Conservation (phyloP, 2,888 invertebrate genomes). For the Neoscelio sp. region DNA sequence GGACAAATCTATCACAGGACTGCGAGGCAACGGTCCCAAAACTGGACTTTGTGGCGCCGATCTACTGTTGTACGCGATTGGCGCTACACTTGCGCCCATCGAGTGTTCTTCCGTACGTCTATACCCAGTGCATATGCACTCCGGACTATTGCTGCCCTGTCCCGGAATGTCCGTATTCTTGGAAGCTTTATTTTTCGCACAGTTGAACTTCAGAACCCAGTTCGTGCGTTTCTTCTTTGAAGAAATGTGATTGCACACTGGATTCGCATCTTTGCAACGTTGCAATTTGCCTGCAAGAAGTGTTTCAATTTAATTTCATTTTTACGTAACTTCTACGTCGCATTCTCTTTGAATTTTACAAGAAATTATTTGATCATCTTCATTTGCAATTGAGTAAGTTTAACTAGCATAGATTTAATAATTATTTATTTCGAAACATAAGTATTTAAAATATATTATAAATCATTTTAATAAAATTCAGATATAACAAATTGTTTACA, state of each 20-base stretch:
- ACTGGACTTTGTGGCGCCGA: slow-evolving; percentile 81
- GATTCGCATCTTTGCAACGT: slow-evolving; percentile 79
- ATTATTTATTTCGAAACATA: too few relatives aligned
- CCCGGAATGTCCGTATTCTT: slow-evolving; percentile 82
- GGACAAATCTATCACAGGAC: slow-evolving; percentile 84
- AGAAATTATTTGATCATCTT: too few relatives aligned
- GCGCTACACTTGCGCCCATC: slow-evolving; percentile 81
- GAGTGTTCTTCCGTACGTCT: slow-evolving; percentile 85
- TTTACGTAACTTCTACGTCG: too few relatives aligned
- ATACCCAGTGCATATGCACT: slow-evolving; percentile 88
- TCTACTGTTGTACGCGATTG: slow-evolving; percentile 77
- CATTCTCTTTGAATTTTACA: too few relatives aligned
- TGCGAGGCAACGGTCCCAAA: slow-evolving; percentile 79
- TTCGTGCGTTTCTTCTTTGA: slow-evolving; percentile 81
- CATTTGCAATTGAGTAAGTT: too few relatives aligned
- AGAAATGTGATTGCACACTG: slow-evolving; percentile 80
- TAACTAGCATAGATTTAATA: too few relatives aligned
- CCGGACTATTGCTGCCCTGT: slow-evolving; percentile 81
- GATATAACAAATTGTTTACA: too few relatives aligned
- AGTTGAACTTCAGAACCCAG: slow-evolving; percentile 82
- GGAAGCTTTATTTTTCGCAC: slow-evolving; percentile 81
- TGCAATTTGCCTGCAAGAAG: slow-evolving; percentile 76
- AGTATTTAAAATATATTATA: too few relatives aligned
- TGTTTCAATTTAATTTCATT: too few relatives aligned
- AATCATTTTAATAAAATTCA: too few relatives aligned